These are phyloP conservation scores for Marasmarcha lunaedactyla DNA, from an alignment of 2,888 invertebrate species.

Conservation along the genomic window DNA sequence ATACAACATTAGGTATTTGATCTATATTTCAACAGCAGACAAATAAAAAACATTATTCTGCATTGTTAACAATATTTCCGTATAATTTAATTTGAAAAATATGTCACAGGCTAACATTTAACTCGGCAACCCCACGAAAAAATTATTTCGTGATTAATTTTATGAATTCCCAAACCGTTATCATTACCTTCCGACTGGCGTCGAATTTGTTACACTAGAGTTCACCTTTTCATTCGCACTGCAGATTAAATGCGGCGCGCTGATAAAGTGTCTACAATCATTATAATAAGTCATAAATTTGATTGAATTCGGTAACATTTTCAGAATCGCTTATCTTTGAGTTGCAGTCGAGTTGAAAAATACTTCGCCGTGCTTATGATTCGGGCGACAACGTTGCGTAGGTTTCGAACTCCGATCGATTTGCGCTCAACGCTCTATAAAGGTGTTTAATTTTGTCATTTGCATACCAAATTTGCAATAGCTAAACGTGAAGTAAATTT, in stretches of 20 bases:
- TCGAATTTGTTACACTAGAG: slow-evolving; percentile 63
- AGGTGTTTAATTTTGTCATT: slow-evolving; percentile 52
- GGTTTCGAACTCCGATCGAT: slow-evolving; percentile 52
- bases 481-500: slow-evolving; percentile 27
- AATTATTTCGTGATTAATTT: background rate
- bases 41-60: no score
- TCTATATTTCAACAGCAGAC: no score
- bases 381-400: slow-evolving; percentile 40
- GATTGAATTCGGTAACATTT: slow-evolving; percentile 69
- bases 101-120: no score
- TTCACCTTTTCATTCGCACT: slow-evolving; percentile 67
- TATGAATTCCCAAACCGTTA: slow-evolving; percentile 58
- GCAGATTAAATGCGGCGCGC: slow-evolving; percentile 59
- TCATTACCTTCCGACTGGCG: slow-evolving; percentile 63
- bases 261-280: slow-evolving; percentile 67
- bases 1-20: no score
- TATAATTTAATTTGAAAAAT: no score
- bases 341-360: slow-evolving; percentile 67
- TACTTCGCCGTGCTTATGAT: slow-evolving; percentile 41
- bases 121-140: no score
- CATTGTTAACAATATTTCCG: no score
- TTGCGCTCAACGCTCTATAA: slow-evolving; percentile 57
- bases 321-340: slow-evolving; percentile 54
- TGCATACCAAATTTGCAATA: slow-evolving; percentile 42
- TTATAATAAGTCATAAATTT: slow-evolving; percentile 69